Conservation (phyloP, 2,797 vertebrate species). For the Phrynocephalus forsythii region DNA sequence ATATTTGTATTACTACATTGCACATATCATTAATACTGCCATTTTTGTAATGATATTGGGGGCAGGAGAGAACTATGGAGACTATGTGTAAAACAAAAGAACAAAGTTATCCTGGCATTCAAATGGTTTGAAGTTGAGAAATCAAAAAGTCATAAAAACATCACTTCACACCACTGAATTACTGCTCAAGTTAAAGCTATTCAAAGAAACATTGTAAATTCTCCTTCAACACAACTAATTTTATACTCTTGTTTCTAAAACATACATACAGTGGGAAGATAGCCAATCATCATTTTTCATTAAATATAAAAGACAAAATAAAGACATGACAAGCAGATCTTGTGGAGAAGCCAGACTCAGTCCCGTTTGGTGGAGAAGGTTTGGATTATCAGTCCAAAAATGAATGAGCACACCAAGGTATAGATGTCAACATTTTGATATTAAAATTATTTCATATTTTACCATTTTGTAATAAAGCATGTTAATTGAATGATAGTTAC, state of each 20-base stretch:
- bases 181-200: background rate
- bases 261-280: background rate
- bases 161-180: background rate
- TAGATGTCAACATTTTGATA: background rate
- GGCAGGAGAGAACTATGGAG: background rate
- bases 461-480: background rate
- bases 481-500: background rate
- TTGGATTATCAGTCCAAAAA: background rate
- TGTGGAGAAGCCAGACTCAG: background rate
- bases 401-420: background rate
- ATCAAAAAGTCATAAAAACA: background rate
- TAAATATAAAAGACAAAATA: background rate
- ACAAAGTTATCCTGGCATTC: background rate
- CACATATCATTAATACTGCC: background rate
- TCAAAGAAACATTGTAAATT: slow-evolving; percentile 2
- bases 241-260: background rate
- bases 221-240: background rate
- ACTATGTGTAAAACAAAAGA: background rate
- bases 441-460: background rate
- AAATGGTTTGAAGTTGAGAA: background rate
- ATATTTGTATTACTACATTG: background rate
- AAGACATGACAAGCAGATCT: background rate
- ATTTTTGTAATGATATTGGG: background rate
- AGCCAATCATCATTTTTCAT: background rate
- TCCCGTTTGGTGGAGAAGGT: background rate